Evolutionary conservation across 30 jellyfish, hydroid and myxozoan species (phyloP), one percentile per base, ranked within the genome.

Genomic region (Aurelia aurita): DNA sequence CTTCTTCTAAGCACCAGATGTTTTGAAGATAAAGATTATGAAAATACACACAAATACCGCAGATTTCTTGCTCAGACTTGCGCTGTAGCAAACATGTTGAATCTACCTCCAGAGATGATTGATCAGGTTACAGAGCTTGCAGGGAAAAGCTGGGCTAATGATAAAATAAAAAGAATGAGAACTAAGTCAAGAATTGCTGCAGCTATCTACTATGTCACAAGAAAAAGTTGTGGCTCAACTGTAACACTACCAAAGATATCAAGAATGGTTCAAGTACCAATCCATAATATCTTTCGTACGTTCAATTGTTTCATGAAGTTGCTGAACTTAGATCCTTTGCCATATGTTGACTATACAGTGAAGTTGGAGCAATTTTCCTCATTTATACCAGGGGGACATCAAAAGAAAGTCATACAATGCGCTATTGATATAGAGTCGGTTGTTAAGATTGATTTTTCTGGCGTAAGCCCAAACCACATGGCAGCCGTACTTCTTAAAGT

Each of bases 151-250:
- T 83, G 65, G 69, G n/a, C 21, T 5, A 74, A 70, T 39, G 22
- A 34, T 2, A 12, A 1, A 21, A 20, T 83, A 27, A 83, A 83
- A 55, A 53, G 63, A 44, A 44, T 12, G 74, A 70, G 61, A 57
- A 18, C 25, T 8, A 55, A 70, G 14, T 53, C 93, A 69, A 83
- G 58, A 47, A 60, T 83, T n/a, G 93, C 93, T 11, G 79, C 93
- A 19, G 61, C 75, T 51, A 70, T 83, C 20, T 59, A 55, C 61
- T 71, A 59, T 63, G 81, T 58, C 13, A 43, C 81, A 5, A 70
- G 93, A 43, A 58, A 53, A 6, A 11, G 44, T 19, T 44, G 27
- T 1, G 29, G 43, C 51, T 27, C 44, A 27, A 14, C 22, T n/a
- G 35, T 57, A 1, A 47, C 84, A 2, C 5, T 69, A 2, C 8